Evolutionary conservation across 2,797 vertebrate species (phyloP).

Genomic region (Sebastes hubbsi): DNA sequence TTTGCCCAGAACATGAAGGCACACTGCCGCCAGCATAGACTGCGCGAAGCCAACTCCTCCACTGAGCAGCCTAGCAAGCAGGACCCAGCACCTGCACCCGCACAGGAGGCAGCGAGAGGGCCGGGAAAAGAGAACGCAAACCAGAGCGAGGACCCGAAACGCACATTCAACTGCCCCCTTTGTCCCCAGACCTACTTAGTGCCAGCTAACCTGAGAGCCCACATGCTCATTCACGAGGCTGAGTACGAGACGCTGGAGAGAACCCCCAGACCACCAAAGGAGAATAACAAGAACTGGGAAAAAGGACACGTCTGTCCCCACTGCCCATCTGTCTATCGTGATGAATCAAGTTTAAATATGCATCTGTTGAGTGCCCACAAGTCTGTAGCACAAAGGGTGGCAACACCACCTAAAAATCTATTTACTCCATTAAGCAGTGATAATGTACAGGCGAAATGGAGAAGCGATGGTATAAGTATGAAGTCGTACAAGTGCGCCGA

Average conservation of each 20-base stretch:
- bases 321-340: conserved; percentile 76
- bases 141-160: conserved; percentile 60
- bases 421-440: conserved; percentile 41
- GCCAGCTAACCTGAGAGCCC: conserved; percentile 77
- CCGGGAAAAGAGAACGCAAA: conserved; percentile 74
- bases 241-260: conserved; percentile 77
- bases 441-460: conserved; percentile 56
- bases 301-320: conserved; percentile 75
- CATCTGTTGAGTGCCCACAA: conserved; percentile 77
- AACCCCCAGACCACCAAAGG: conserved; percentile 28
- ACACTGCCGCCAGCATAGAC: conserved; percentile 83
- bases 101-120: conserved; percentile 35
- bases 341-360: conserved; percentile 73
- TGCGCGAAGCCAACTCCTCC: conserved; percentile 35
- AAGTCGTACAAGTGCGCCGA: conserved; percentile 81
- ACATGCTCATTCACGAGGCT: conserved; percentile 82
- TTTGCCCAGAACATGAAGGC: conserved; percentile 86
- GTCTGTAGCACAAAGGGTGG: conserved; percentile 54
- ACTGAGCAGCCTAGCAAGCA: conserved; percentile 41
- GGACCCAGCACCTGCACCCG: neutral
- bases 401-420: conserved; percentile 44
- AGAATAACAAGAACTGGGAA: conserved; percentile 55
- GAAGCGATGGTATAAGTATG: conserved; percentile 50
- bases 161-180: conserved; percentile 78
- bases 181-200: conserved; percentile 72